Conservation (phyloP, 1,140 invertebrate genomes). For the Melanaphis sacchari region DNA sequence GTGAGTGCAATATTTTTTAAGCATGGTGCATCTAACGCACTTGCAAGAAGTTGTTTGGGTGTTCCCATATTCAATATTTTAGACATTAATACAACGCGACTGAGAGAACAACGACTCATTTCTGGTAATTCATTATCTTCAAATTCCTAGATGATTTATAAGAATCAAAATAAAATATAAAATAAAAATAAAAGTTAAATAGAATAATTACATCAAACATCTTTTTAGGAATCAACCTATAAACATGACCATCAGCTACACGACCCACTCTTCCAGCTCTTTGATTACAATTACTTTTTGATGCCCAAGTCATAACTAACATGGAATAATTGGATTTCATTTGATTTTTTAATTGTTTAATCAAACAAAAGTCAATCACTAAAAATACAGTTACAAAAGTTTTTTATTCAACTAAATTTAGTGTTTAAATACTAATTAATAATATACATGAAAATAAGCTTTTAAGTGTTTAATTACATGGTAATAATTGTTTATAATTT, state of each 20-base stretch:
- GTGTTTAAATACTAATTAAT: background rate
- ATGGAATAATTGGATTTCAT: conserved; percentile 78
- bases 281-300: conserved; percentile 87
- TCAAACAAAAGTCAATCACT: conserved; percentile 97
- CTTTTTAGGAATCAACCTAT: conserved; percentile 76
- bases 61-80: conserved; percentile 87
- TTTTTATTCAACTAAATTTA: background rate
- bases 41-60: conserved; percentile 80
- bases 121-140: conserved; percentile 68
- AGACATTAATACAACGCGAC: conserved; percentile 80
- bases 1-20: conserved; percentile 81
- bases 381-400: conserved; percentile 59
- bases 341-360: conserved; percentile 81
- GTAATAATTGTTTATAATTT: too few relatives aligned
- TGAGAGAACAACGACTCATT: conserved; percentile 81
- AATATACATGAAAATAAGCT: background rate
- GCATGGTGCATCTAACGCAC: conserved; percentile 88
- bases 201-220: conserved; percentile 74
- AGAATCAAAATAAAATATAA: background rate
- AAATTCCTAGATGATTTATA: conserved; percentile 18
- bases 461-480: too few relatives aligned
- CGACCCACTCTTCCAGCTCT: conserved; percentile 89
- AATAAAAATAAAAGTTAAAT: background rate
- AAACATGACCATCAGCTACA: conserved; percentile 84
- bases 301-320: conserved; percentile 85